These are phyloP conservation scores for Mandrillus leucophaeus DNA, from an alignment of 2,113 vertebrate species.

Conservation along the genomic window DNA sequence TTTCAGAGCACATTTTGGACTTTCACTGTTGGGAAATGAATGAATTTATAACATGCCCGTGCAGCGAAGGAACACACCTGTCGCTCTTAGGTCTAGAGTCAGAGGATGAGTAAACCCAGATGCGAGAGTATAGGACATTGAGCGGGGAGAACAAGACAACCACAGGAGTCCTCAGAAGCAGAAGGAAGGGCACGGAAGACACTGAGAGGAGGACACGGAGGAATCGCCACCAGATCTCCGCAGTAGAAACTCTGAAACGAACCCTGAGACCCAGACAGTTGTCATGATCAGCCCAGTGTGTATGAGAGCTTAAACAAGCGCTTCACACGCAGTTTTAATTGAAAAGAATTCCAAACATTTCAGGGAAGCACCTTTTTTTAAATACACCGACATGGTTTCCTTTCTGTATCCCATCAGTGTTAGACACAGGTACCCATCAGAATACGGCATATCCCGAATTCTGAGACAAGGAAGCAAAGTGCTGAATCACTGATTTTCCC, in stretches of 20 bases:
- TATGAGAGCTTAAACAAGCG: neutral
- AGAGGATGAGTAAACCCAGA: neutral
- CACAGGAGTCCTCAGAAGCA: neutral
- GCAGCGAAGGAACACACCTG: neutral
- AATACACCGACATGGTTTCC: neutral
- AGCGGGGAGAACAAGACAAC: neutral
- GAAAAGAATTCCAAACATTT: neutral
- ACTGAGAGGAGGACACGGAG: neutral
- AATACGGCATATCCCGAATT: neutral
- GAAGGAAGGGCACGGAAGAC: neutral
- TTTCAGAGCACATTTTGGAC: neutral
- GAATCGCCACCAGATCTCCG: neutral
- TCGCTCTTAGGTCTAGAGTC: neutral
- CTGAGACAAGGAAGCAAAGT: neutral
- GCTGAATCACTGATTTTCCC: neutral
- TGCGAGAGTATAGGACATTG: rapidly evolving
- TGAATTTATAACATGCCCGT: neutral
- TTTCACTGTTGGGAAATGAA: neutral
- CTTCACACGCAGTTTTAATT: neutral
- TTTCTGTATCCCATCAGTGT: neutral
- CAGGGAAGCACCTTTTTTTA: neutral
- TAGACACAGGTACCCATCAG: neutral
- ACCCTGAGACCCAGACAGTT: neutral
- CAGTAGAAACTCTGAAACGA: neutral
- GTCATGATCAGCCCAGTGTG: neutral